Conservation (phyloP, 1,140 invertebrate species). For the Trachymyrmex cornetzi region DNA sequence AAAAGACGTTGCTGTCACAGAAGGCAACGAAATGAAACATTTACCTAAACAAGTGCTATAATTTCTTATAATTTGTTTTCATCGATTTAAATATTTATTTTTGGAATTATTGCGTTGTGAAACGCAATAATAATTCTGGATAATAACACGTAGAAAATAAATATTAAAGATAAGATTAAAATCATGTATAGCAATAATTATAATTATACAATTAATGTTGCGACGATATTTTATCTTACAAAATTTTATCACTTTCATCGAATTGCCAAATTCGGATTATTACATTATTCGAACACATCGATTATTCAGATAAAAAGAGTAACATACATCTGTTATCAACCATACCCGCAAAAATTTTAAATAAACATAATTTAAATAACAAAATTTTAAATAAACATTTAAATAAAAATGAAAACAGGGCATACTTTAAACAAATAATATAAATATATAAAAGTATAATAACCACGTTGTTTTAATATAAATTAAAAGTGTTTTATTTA, state of each 20-base stretch:
- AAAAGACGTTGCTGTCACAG: neutral
- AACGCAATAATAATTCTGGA: no score
- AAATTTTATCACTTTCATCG: neutral
- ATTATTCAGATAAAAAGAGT: neutral
- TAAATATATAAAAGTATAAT: conserved; percentile 1
- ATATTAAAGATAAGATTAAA: neutral
- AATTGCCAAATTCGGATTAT: neutral
- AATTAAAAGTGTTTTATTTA: conserved; percentile 32
- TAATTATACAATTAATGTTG: neutral
- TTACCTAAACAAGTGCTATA: neutral
- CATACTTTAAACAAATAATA: neutral
- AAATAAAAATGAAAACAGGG: neutral
- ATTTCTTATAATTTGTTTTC: conserved; percentile 9
- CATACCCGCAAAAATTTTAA: neutral
- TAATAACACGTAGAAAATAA: neutral
- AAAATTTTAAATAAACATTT: neutral
- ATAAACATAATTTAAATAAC: neutral
- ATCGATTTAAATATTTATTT: neutral
- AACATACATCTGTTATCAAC: neutral
- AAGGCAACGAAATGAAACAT: conserved; percentile 39
- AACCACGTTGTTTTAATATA: conserved; percentile 15
- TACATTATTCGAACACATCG: neutral
- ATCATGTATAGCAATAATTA: neutral
- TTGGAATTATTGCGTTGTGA: neutral
- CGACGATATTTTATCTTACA: neutral